Conservation (phyloP, 1,140 invertebrate genomes). For the Marisa cornuarietis region DNA sequence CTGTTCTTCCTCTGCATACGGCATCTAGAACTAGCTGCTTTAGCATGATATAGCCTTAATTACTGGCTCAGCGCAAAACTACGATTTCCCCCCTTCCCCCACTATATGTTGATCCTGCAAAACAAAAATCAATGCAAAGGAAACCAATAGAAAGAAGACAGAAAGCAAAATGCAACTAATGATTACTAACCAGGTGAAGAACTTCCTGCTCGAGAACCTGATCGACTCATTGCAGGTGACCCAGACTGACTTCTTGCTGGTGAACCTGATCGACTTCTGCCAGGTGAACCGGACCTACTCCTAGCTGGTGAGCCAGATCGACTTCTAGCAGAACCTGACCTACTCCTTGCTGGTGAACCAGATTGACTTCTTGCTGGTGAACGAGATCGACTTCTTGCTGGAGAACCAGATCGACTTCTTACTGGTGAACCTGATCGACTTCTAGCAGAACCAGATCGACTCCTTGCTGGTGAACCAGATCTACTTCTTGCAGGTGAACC, state of each 20-base stretch:
- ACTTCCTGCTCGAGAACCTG: constrained; percentile 34
- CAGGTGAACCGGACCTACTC: constrained; percentile 21
- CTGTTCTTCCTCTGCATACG: too few species aligned
- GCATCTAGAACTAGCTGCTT: too few species aligned
- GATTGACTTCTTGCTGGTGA: constrained; percentile 35
- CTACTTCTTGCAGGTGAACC: constrained; percentile 10
- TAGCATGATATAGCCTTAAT: too few species aligned
- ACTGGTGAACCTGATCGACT: constrained; percentile 16
- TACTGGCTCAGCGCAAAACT: too few species aligned
- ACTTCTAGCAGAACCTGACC: constrained; percentile 32
- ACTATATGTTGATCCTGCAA: too few species aligned
- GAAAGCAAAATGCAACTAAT: constrained; percentile 16
- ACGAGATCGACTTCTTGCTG: constrained; percentile 24
- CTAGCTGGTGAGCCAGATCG: constrained; percentile 21
- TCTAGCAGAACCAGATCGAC: constrained; percentile 10
- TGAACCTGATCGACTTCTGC: constrained; percentile 9
- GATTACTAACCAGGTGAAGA: background rate
- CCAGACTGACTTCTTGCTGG: constrained; percentile 25
- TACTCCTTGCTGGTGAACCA: constrained; percentile 31
- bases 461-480: constrained; percentile 14
- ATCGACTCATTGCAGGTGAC: constrained; percentile 29
- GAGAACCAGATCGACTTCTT: constrained; percentile 30
- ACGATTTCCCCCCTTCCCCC: too few species aligned
- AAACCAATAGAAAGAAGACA: too few species aligned
- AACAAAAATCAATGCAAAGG: too few species aligned